Percentiles rank a stretch among this genome's conserved stretches.
Evolutionary conservation across 2,888 invertebrate genomes (phyloP).

Genomic region (Orchesellides sinensis): DNA sequence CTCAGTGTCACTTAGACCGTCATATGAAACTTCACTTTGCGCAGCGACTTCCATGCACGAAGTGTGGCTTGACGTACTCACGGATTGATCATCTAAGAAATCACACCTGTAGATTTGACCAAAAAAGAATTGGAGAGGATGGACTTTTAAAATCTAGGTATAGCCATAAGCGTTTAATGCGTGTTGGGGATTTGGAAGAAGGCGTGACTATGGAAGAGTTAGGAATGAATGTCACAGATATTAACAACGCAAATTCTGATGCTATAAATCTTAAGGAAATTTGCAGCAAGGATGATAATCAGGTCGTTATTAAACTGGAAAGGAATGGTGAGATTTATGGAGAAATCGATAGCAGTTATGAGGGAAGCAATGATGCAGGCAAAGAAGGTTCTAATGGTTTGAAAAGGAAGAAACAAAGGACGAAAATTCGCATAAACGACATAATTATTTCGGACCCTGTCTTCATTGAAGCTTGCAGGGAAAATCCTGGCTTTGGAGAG

Average conservation of each 20-base stretch:
- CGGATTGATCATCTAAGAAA: conserved; percentile 26
- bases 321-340: not conserved
- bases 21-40: conserved; percentile 40
- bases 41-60: not conserved
- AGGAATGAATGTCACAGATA: not conserved
- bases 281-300: not conserved
- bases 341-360: not conserved
- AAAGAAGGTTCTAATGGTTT: not conserved
- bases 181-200: not conserved
- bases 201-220: not conserved
- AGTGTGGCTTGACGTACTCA: conserved; percentile 30
- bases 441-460: conserved; percentile 23
- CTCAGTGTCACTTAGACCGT: conserved; percentile 43
- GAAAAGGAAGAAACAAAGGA: not conserved
- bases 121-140: conserved; percentile 3
- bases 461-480: conserved; percentile 6
- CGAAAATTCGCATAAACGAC: not conserved
- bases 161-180: not conserved
- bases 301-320: no score
- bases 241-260: not conserved
- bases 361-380: not conserved
- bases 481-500: conserved; percentile 26
- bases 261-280: not conserved
- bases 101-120: conserved; percentile 23
- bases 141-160: not conserved